phyloP scores from a whole-genome alignment of 1,140 invertebrate genomes.

The Drosophila bipectinata region DNA sequence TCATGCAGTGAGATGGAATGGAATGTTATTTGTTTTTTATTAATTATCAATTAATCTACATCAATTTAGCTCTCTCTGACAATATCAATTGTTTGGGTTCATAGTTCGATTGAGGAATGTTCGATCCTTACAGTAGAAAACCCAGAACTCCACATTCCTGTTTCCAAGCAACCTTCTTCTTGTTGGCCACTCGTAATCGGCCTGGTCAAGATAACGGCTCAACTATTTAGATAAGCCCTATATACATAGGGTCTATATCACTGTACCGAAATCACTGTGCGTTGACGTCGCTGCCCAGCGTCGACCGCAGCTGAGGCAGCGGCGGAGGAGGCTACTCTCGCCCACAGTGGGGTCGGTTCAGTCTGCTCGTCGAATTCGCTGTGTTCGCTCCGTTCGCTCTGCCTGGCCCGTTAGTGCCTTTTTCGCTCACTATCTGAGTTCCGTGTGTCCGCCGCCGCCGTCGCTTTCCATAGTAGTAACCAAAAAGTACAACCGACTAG shows the following conservation, averaged over 20 bases:
- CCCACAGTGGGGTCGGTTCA: constrained; percentile 65
- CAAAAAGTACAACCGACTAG: constrained; percentile 23
- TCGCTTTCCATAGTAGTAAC: neutral
- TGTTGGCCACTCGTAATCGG: constrained; percentile 27
- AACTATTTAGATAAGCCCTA: constrained; percentile 63
- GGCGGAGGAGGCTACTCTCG: constrained; percentile 34
- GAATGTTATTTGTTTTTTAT: constrained; percentile 18
- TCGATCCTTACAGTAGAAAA: too few relatives aligned
- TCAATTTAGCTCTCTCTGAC: constrained; percentile 16
- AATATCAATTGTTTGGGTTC: neutral
- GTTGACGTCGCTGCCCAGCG: constrained; percentile 32
- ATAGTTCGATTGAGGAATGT: neutral
- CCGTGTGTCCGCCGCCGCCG: constrained; percentile 8
- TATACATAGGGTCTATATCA: constrained; percentile 51
- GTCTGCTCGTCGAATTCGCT: constrained; percentile 75
- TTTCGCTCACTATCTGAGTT: constrained; percentile 41
- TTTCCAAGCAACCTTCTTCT: neutral
- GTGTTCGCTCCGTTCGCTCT: constrained; percentile 66
- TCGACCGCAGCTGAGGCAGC: constrained; percentile 13
- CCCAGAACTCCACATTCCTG: neutral
- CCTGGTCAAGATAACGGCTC: constrained; percentile 39
- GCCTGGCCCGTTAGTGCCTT: constrained; percentile 9
- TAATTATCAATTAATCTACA: constrained; percentile 32
- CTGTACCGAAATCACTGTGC: constrained; percentile 56
- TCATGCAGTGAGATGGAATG: constrained; percentile 17